Conservation (phyloP, 2,888 invertebrate species). For the Netelia melanura region DNA sequence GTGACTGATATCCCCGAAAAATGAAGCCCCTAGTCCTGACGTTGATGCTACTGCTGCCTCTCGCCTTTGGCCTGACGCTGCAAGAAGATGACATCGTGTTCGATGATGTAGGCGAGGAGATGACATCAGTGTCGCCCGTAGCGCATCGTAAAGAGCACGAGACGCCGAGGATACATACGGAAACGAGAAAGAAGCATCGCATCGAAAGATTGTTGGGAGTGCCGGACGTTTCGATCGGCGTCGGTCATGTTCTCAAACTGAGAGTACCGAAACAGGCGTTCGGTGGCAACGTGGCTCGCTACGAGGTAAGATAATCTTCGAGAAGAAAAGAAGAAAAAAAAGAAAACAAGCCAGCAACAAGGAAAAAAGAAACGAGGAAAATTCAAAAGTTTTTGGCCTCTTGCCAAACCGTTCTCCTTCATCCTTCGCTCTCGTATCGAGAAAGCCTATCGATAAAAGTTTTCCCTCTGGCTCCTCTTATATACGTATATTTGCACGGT, state of each 20-base stretch:
- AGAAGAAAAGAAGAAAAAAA: not conserved
- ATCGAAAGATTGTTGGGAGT: constrained; percentile 85
- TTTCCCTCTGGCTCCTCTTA: constrained; percentile 34
- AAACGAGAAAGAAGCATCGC: constrained; percentile 55
- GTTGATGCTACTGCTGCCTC: constrained; percentile 75
- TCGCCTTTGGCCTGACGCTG: constrained; percentile 73
- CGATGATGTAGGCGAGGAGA: constrained; percentile 81
- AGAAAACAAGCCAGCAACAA: not conserved
- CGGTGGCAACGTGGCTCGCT: constrained; percentile 88
- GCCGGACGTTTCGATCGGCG: constrained; percentile 88
- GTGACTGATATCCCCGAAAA: constrained; percentile 72
- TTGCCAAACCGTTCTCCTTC: constrained; percentile 41
- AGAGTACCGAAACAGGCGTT: constrained; percentile 91
- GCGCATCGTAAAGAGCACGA: constrained; percentile 64
- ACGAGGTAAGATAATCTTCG: constrained; percentile 87
- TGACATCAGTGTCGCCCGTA: constrained; percentile 65
- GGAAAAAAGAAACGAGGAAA: not conserved
- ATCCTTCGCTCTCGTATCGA: not conserved
- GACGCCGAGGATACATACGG: constrained; percentile 54
- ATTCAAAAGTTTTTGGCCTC: constrained; percentile 47
- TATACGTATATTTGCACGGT: constrained; percentile 1
- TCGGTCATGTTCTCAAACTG: constrained; percentile 91
- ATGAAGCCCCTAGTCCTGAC: constrained; percentile 79
- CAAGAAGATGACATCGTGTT: constrained; percentile 84
- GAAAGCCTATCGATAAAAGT: constrained; percentile 55